Evolutionary conservation across 2,797 vertebrate genomes (phyloP).

Genomic region (Tadarida brasiliensis): DNA sequence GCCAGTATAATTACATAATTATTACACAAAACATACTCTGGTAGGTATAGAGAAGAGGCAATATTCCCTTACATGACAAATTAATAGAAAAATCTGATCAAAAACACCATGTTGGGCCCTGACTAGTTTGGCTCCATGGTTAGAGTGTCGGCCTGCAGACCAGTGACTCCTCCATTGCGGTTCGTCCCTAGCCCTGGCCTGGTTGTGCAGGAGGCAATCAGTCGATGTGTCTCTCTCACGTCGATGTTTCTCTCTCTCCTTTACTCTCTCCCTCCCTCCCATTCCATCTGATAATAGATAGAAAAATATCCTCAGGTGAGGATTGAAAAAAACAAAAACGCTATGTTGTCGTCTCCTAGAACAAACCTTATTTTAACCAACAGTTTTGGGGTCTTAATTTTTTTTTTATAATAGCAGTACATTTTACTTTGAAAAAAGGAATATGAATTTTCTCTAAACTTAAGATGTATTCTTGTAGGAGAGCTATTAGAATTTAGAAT

Average conservation of each 20-base stretch:
- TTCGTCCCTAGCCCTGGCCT: too few species aligned
- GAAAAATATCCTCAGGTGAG: too few species aligned
- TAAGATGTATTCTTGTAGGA: constrained; percentile 22
- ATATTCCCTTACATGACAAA: background rate
- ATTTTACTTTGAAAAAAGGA: constrained; percentile 62
- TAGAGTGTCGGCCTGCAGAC: too few species aligned
- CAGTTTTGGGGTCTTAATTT: background rate
- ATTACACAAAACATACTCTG: constrained; percentile 35
- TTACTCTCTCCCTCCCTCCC: too few species aligned
- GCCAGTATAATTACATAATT: constrained; percentile 21
- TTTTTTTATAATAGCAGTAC: constrained; percentile 3
- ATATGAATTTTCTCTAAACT: constrained; percentile 55
- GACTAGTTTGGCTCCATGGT: too few species aligned
- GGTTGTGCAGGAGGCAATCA: too few species aligned
- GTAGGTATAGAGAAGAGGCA: background rate
- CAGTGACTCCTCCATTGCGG: too few species aligned
- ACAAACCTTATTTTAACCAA: constrained; percentile 41
- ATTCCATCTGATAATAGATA: too few species aligned
- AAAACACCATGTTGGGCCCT: background rate
- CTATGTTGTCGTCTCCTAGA: background rate
- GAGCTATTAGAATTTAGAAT: constrained; percentile 63
- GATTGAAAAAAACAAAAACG: background rate
- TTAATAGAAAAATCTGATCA: constrained; percentile 25
- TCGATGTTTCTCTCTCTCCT: too few species aligned
- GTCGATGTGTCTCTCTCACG: too few species aligned